Evolutionary conservation across 2,797 vertebrate species (phyloP).

Genomic region (Synaphobranchus kaupii): DNA sequence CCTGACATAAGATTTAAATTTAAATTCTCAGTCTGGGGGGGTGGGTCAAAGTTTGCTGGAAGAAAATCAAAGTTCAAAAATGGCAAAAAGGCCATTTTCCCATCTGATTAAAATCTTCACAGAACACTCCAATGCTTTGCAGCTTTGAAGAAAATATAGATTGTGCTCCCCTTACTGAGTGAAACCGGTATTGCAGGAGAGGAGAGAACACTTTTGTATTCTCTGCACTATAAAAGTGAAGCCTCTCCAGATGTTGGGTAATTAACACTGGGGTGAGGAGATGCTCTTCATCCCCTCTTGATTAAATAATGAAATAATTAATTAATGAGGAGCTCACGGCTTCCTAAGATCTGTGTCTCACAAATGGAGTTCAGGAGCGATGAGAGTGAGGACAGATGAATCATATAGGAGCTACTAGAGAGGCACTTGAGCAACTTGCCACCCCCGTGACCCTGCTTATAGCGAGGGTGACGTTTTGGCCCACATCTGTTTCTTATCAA

Average conservation of each 20-base stretch:
- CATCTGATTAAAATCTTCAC: background rate
- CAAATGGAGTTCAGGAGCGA: constrained; percentile 52
- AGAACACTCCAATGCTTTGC: background rate
- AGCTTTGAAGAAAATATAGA: constrained; percentile 47
- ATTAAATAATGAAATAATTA: constrained; percentile 85
- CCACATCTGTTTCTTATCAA: background rate
- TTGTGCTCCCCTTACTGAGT: constrained; percentile 67
- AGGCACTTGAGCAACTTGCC: constrained; percentile 29
- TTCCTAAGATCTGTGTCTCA: constrained; percentile 74
- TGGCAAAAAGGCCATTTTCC: background rate
- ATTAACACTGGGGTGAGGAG: constrained; percentile 78
- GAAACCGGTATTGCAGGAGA: constrained; percentile 48
- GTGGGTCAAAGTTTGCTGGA: too few species aligned
- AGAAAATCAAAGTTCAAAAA: too few species aligned
- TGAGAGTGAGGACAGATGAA: constrained; percentile 43
- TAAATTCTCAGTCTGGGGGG: background rate
- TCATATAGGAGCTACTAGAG: constrained; percentile 36
- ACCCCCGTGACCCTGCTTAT: constrained; percentile 17
- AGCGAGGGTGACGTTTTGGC: background rate
- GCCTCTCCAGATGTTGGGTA: constrained; percentile 78
- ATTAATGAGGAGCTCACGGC: constrained; percentile 70
- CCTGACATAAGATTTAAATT: background rate
- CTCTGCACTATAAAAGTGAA: constrained; percentile 44
- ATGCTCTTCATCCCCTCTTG: constrained; percentile 75
- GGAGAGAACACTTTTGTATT: constrained; percentile 46